These are phyloP conservation scores for Microdon myrmicae DNA, from an alignment of 2,888 invertebrate genomes.

Conservation along the genomic window DNA sequence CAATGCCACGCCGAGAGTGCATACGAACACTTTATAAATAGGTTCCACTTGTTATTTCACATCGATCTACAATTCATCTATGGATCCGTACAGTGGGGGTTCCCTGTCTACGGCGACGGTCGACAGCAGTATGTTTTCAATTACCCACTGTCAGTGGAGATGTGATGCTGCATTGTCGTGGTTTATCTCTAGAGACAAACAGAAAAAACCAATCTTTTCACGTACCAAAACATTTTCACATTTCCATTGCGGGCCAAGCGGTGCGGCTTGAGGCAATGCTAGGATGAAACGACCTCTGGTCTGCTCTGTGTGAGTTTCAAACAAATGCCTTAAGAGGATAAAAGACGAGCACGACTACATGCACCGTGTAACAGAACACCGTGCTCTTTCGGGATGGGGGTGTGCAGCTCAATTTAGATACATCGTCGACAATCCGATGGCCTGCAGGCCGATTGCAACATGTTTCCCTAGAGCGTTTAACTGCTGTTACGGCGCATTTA, in stretches of 20 bases:
- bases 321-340: too few species aligned
- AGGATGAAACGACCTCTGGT: constrained; percentile 35
- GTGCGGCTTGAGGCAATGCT: constrained; percentile 18
- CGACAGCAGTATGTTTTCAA: constrained; percentile 29
- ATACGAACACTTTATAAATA: constrained; percentile 39
- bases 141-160: constrained; percentile 37
- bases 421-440: constrained; percentile 20
- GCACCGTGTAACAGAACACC: too few species aligned
- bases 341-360: too few species aligned
- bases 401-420: too few species aligned
- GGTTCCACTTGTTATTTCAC: constrained; percentile 26
- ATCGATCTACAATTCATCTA: too few species aligned
- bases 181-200: constrained; percentile 7
- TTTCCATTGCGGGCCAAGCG: constrained; percentile 22
- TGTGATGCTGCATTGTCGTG: too few species aligned
- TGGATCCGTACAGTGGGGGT: too few species aligned
- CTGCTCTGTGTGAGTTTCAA: too few species aligned
- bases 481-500: constrained; percentile 13
- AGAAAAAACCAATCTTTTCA: constrained; percentile 32
- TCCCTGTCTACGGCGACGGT: too few species aligned
- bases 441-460: constrained; percentile 38
- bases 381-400: too few species aligned
- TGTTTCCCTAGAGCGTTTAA: constrained; percentile 33
- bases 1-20: constrained; percentile 18
- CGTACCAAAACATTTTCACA: constrained; percentile 35